Evolutionary conservation across 2,797 vertebrate species (phyloP).

Genomic region (Anabacerthia variegaticeps): DNA sequence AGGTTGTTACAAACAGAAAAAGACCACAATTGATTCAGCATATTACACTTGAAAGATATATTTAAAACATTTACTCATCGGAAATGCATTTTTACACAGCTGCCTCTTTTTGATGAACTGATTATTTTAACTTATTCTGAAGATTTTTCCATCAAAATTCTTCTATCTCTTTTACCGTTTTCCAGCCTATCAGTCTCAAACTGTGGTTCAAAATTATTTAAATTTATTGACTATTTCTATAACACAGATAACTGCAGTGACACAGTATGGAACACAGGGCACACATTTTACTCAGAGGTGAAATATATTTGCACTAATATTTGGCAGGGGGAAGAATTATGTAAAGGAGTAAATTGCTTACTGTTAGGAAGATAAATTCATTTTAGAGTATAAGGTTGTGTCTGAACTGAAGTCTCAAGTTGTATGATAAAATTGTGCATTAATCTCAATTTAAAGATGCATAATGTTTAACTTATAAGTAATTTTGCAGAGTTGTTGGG

Average conservation of each 20-base stretch:
- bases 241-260: not conserved
- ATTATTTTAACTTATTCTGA: slow-evolving; percentile 23
- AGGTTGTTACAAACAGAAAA: not conserved
- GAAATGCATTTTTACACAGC: not conserved
- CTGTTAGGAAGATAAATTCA: not conserved
- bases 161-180: not conserved
- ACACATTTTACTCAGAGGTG: not conserved
- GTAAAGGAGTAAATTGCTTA: not conserved
- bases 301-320: not conserved
- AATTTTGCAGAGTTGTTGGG: not conserved
- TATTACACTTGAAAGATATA: not conserved
- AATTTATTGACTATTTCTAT: not conserved
- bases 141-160: not conserved
- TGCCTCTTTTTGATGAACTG: not conserved
- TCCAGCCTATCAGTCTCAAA: not conserved
- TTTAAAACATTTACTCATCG: slow-evolving; percentile 1
- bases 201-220: not conserved
- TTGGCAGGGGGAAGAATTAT: not conserved
- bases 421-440: not conserved
- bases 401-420: not conserved
- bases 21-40: not conserved
- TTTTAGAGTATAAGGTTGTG: not conserved
- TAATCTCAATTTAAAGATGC: not conserved
- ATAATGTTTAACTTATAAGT: not conserved
- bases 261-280: not conserved